Percentiles rank a stretch among this genome's conserved stretches.
Evolutionary conservation across 2,888 invertebrate species (phyloP).

Genomic region (Chrysomela aeneicollis): DNA sequence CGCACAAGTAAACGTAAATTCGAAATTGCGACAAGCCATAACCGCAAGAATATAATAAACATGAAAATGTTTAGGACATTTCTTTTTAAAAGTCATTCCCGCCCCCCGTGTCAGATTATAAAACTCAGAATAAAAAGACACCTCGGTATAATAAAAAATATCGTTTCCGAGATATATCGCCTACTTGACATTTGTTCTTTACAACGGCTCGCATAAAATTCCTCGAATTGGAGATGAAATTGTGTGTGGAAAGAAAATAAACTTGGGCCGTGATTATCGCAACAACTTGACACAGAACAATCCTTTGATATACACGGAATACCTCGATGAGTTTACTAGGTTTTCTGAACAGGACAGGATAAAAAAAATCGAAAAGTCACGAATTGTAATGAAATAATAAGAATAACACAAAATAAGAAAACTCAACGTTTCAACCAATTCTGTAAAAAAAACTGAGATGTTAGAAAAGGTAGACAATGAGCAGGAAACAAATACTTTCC

Average conservation of each 20-base stretch:
- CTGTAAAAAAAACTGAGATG: no score
- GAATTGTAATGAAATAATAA: no score
- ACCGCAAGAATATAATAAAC: conserved; percentile 57
- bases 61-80: conserved; percentile 54
- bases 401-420: no score
- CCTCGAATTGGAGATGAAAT: conserved; percentile 40
- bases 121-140: conserved; percentile 56
- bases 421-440: no score
- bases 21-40: conserved; percentile 52
- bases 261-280: conserved; percentile 1
- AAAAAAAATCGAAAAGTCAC: no score
- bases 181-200: conserved; percentile 55
- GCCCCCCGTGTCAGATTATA: conserved; percentile 55
- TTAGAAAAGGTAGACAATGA: no score
- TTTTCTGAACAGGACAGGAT: no score
- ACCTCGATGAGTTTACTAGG: no score
- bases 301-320: background rate
- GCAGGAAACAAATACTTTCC: no score
- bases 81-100: conserved; percentile 56
- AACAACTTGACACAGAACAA: background rate
- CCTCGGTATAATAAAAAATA: conserved; percentile 56
- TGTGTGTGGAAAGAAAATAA: conserved; percentile 34
- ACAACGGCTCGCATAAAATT: conserved; percentile 47
- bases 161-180: conserved; percentile 50
- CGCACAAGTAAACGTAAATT: conserved; percentile 53